A percentile compares a stretch with the other conserved stretches of the same genome.
Evolutionary conservation across 1,140 invertebrate genomes (phyloP).

Genomic region (Globodera ellingtonae): DNA sequence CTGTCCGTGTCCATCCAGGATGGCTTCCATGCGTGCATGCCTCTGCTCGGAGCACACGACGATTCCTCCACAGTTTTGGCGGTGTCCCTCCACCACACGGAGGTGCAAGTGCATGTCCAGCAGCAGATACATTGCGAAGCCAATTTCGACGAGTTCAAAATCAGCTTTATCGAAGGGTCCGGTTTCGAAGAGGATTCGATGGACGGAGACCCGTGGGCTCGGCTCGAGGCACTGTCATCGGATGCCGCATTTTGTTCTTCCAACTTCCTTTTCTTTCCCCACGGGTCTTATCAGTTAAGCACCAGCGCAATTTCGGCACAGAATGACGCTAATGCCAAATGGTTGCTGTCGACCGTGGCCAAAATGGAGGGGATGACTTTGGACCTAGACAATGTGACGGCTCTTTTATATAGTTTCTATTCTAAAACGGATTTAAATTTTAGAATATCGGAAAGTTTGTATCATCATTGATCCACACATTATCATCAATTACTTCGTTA

Average conservation of each 20-base stretch:
- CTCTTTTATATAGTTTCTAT: background rate
- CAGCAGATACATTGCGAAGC: slow-evolving; percentile 61
- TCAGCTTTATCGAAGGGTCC: slow-evolving; percentile 61
- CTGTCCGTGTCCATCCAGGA: slow-evolving; percentile 57
- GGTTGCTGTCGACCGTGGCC: slow-evolving; percentile 96
- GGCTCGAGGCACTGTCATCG: slow-evolving; percentile 42
- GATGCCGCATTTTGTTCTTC: slow-evolving; percentile 37
- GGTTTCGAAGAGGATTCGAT: slow-evolving; percentile 50
- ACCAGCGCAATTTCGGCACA: slow-evolving; percentile 51
- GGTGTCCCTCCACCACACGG: slow-evolving; percentile 54
- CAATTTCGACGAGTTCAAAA: slow-evolving; percentile 58
- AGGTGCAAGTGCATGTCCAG: slow-evolving; percentile 55
- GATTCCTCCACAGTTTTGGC: slow-evolving; percentile 56
- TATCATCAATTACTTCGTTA: slow-evolving; percentile 84
- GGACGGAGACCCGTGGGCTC: slow-evolving; percentile 49
- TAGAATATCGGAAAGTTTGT: slow-evolving; percentile 79
- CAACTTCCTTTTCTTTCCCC: slow-evolving; percentile 61
- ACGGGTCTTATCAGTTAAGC: slow-evolving; percentile 58
- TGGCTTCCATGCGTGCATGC: slow-evolving; percentile 62
- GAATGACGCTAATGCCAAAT: slow-evolving; percentile 80
- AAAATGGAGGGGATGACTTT: slow-evolving; percentile 85
- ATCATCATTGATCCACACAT: slow-evolving; percentile 85
- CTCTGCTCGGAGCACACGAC: slow-evolving; percentile 55
- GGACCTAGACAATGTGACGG: slow-evolving; percentile 51
- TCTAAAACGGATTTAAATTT: too few relatives aligned